These are phyloP conservation scores for Microplitis manilae DNA, from an alignment of 2,888 invertebrate species.

Conservation along the genomic window DNA sequence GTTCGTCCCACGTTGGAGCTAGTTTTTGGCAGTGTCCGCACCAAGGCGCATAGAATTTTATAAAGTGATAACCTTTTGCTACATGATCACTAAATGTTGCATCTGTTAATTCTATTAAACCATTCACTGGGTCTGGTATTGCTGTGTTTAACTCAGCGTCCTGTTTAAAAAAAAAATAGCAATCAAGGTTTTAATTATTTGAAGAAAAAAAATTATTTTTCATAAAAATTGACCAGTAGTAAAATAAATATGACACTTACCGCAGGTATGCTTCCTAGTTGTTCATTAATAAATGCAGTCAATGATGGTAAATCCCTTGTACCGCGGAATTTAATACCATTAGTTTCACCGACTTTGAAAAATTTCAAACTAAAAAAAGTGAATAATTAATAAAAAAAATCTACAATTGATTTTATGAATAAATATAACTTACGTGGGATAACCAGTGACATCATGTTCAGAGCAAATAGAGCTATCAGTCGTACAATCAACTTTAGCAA, in stretches of 20 bases:
- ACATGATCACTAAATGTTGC: conserved; percentile 83
- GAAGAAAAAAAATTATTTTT: too few relatives aligned
- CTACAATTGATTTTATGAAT: not conserved
- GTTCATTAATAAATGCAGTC: conserved; percentile 84
- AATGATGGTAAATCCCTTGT: conserved; percentile 84
- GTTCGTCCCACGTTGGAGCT: conserved; percentile 88
- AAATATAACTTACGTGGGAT: conserved; percentile 72
- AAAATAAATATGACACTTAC: conserved; percentile 48
- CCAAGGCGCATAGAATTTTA: conserved; percentile 96
- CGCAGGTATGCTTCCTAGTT: conserved; percentile 73
- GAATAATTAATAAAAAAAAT: not conserved
- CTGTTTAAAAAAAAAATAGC: conserved; percentile 1
- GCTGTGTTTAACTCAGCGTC: conserved; percentile 45
- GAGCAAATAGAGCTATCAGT: conserved; percentile 80
- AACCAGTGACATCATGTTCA: conserved; percentile 83
- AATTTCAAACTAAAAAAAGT: conserved; percentile 78
- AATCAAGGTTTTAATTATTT: too few relatives aligned
- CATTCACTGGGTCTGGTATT: conserved; percentile 75
- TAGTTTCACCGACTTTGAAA: conserved; percentile 80
- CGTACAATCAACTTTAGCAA: conserved; percentile 88
- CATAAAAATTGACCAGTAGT: too few relatives aligned
- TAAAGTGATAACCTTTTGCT: conserved; percentile 84
- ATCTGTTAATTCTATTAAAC: conserved; percentile 82
- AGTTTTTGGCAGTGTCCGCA: conserved; percentile 90
- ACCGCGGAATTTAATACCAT: conserved; percentile 84